phyloP scores from a whole-genome alignment of 2,888 invertebrate genomes.

The Tryphoninae sp. region DNA sequence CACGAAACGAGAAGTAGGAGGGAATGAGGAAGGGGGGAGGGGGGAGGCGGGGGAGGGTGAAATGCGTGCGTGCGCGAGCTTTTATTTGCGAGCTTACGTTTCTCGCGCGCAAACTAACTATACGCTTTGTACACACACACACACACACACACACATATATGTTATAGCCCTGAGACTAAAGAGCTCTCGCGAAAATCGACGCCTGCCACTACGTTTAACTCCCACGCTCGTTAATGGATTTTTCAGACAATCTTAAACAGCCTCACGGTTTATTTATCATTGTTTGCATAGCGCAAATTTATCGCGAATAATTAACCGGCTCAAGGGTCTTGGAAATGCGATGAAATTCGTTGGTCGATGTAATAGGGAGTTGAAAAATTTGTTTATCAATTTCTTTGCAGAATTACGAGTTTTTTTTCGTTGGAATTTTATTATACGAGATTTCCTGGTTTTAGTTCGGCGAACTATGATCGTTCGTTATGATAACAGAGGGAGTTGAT shows the following conservation, averaged over 20 bases:
- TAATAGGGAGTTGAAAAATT: background rate
- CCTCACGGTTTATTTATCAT: slow-evolving; percentile 7
- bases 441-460: too few relatives aligned
- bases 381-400: slow-evolving; percentile 15
- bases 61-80: background rate
- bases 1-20: slow-evolving; percentile 27
- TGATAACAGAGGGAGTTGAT: too few relatives aligned
- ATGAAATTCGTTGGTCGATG: background rate
- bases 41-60: too few relatives aligned
- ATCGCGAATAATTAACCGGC: slow-evolving; percentile 13
- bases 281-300: slow-evolving; percentile 36
- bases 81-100: slow-evolving; percentile 20
- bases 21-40: background rate
- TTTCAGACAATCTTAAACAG: background rate
- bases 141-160: background rate
- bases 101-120: background rate
- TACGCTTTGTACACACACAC: slow-evolving; percentile 5
- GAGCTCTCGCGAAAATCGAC: slow-evolving; percentile 30
- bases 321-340: background rate
- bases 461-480: too few relatives aligned
- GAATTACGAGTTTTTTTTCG: background rate
- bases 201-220: slow-evolving; percentile 37
- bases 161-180: slow-evolving; percentile 40
- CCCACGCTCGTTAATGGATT: slow-evolving; percentile 21
- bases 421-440: too few relatives aligned